Percentiles rank a stretch among this genome's conserved stretches.
Conservation (phyloP, 1,140 invertebrate genomes). For the Riptortus pedestris region DNA sequence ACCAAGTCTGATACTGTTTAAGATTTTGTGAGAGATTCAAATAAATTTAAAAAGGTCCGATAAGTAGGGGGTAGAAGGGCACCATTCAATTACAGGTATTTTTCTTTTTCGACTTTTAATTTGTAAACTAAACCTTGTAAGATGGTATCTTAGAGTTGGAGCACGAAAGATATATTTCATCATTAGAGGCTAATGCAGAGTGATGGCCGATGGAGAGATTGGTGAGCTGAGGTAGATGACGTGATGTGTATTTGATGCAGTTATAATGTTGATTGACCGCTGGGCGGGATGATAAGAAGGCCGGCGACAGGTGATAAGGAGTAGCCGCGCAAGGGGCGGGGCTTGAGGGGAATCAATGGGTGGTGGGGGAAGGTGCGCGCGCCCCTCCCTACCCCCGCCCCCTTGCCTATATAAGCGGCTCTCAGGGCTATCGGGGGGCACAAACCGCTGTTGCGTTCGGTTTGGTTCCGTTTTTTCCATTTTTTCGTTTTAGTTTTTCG, state of each 20-base stretch:
- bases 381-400: conserved; percentile 24
- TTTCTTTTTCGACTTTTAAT: too few species aligned
- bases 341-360: conserved; percentile 10
- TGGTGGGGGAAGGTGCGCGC: conserved; percentile 26
- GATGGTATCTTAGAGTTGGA: background rate
- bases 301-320: background rate
- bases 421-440: conserved; percentile 9
- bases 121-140: background rate
- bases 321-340: too few species aligned
- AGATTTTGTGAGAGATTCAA: too few species aligned
- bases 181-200: conserved; percentile 3
- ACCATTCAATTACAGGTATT: background rate
- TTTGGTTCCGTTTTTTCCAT: conserved; percentile 4
- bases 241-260: conserved; percentile 16
- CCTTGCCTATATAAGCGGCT: conserved; percentile 26
- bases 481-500: conserved; percentile 20
- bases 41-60: too few species aligned
- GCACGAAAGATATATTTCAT: conserved; percentile 4
- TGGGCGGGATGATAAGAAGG: background rate
- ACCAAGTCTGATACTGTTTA: too few species aligned
- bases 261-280: conserved; percentile 11
- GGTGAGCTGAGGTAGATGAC: background rate
- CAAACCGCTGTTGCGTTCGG: conserved; percentile 4
- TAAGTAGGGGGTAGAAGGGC: background rate
- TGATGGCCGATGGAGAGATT: background rate